Conservation (phyloP, 2,797 vertebrate genomes). For the Chelidonichthys spinosus region DNA sequence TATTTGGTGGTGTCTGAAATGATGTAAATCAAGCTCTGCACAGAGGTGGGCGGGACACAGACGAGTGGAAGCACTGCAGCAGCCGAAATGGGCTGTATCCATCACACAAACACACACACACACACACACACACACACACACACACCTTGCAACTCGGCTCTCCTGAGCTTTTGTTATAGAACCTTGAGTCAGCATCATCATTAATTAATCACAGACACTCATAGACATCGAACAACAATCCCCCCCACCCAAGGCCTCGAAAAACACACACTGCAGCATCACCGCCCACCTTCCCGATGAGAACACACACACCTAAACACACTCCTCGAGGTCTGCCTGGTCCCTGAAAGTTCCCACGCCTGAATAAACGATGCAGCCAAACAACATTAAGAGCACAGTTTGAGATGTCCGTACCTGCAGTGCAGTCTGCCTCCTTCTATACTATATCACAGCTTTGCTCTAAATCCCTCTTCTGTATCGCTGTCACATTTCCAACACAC, state of each 20-base stretch:
- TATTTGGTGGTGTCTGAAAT: conserved; percentile 48
- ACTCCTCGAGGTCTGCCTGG: neutral
- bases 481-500: conserved; percentile 16
- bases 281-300: conserved; percentile 5
- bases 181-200: conserved; percentile 32
- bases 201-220: conserved; percentile 58
- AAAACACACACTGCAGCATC: conserved; percentile 11
- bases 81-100: conserved; percentile 41
- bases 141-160: no score
- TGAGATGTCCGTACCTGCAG: neutral
- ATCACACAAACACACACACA: conserved; percentile 28
- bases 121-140: conserved; percentile 2
- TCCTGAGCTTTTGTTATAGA: conserved; percentile 39
- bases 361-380: conserved; percentile 11
- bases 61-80: conserved; percentile 40
- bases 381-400: neutral
- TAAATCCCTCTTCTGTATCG: conserved; percentile 28
- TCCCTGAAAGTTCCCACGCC: conserved; percentile 16
- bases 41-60: conserved; percentile 47
- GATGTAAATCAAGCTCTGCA: conserved; percentile 53
- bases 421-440: neutral
- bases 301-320: conserved; percentile 12
- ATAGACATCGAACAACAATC: conserved; percentile 27
- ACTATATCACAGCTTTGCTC: conserved; percentile 30
- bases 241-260: conserved; percentile 5